These are phyloP conservation scores for Andrena marginata DNA, from an alignment of 2,888 invertebrate genomes.

Conservation along the genomic window DNA sequence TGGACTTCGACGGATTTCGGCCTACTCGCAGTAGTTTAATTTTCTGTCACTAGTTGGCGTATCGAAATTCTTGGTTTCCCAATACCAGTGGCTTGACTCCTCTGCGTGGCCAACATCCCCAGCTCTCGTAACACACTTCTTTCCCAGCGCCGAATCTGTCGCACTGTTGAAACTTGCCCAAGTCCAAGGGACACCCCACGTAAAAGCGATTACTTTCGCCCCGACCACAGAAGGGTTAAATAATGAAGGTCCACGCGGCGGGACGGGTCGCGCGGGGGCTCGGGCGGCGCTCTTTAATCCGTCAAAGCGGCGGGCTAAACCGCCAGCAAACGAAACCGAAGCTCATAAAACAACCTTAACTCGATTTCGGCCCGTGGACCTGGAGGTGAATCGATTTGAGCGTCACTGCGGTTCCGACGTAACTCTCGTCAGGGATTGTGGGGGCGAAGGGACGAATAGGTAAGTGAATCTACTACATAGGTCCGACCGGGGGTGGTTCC, in stretches of 20 bases:
- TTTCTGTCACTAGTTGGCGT: too few species aligned
- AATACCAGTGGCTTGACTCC: background rate
- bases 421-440: slow-evolving; percentile 66
- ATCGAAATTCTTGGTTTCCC: too few species aligned
- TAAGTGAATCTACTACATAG: slow-evolving; percentile 81
- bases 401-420: slow-evolving; percentile 58
- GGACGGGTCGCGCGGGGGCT: background rate
- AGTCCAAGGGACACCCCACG: background rate
- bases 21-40: too few species aligned
- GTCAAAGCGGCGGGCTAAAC: slow-evolving; percentile 38
- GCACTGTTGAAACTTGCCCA: background rate
- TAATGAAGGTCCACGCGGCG: slow-evolving; percentile 8
- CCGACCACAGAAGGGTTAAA: slow-evolving; percentile 18
- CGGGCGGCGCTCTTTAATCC: slow-evolving; percentile 21
- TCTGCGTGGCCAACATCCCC: background rate
- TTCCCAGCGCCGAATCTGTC: background rate
- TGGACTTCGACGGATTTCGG: too few species aligned
- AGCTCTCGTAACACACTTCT: background rate
- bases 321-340: slow-evolving; percentile 39
- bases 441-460: slow-evolving; percentile 70
- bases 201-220: background rate
- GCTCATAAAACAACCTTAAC: slow-evolving; percentile 55
- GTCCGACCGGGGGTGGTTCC: slow-evolving; percentile 75
- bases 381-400: slow-evolving; percentile 61
- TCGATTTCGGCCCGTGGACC: slow-evolving; percentile 34